Evolutionary conservation across 2,113 vertebrate genomes (phyloP).

Genomic region (Elachura formosa): DNA sequence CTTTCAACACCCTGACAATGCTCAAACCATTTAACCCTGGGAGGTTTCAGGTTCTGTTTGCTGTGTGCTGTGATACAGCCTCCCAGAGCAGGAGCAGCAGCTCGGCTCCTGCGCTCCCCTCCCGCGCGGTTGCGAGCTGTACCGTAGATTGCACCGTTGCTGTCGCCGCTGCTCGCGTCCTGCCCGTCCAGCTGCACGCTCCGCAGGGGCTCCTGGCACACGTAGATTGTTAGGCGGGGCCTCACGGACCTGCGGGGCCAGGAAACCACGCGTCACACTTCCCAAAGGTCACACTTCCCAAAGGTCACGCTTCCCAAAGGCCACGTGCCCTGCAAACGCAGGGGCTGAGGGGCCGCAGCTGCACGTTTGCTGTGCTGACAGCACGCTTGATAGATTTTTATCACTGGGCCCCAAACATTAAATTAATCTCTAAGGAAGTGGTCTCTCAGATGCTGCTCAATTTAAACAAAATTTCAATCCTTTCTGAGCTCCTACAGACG

Average conservation of each 20-base stretch:
- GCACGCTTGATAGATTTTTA: not conserved
- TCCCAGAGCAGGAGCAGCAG: no score
- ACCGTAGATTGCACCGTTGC: constrained; percentile 83
- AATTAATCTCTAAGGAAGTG: not conserved
- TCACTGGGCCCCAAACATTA: not conserved
- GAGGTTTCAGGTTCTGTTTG: not conserved
- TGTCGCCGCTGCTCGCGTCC: constrained; percentile 72
- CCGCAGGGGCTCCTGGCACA: constrained; percentile 80
- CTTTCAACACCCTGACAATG: not conserved
- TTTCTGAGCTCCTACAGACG: not conserved
- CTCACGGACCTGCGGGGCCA: constrained; percentile 79
- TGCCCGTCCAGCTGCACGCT: constrained; percentile 74
- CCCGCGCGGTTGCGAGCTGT: no score
- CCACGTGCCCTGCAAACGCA: not conserved
- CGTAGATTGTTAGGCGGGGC: constrained; percentile 88
- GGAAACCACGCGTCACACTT: fast-evolving
- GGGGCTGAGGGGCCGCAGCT: not conserved
- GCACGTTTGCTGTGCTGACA: not conserved
- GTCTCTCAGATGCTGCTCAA: not conserved
- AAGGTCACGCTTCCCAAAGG: no score
- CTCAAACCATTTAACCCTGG: not conserved
- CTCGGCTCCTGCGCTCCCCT: no score
- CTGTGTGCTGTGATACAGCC: not conserved
- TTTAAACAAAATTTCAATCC: not conserved
- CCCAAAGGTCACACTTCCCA: no score